Percentiles rank a stretch among this genome's conserved stretches.
phyloP scores from a whole-genome alignment of 2,797 vertebrate genomes.

The Pseudotriccus pelzelni region DNA sequence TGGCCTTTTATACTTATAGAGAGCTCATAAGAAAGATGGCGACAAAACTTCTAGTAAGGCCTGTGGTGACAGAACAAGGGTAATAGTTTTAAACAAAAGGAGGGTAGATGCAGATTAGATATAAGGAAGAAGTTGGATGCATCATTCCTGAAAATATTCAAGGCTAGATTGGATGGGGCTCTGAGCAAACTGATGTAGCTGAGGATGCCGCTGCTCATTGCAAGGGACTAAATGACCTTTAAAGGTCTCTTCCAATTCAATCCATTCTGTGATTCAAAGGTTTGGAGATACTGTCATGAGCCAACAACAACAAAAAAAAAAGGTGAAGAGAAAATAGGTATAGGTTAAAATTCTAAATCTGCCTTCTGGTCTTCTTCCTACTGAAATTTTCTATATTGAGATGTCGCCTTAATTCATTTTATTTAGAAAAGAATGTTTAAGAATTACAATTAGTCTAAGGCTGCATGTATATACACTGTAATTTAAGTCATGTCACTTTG shows the following conservation, averaged over 20 bases:
- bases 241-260: neutral
- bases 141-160: neutral
- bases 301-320: neutral
- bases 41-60: neutral
- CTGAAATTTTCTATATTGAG: neutral
- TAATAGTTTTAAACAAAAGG: no score
- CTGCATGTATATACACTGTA: neutral
- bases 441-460: neutral
- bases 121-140: neutral
- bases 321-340: neutral
- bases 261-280: neutral
- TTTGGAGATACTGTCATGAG: neutral
- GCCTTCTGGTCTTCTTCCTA: neutral
- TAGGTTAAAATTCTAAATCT: neutral
- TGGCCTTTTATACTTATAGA: rapidly evolving
- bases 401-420: neutral
- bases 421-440: neutral
- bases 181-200: neutral
- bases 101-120: no score
- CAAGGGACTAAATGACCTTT: neutral
- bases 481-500: conserved; percentile 35
- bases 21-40: neutral
- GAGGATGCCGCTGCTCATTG: neutral
- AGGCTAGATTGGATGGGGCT: neutral
- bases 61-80: neutral